Evolutionary conservation across 2,113 vertebrate genomes (phyloP).

Genomic region (Gadus chalcogrammus): DNA sequence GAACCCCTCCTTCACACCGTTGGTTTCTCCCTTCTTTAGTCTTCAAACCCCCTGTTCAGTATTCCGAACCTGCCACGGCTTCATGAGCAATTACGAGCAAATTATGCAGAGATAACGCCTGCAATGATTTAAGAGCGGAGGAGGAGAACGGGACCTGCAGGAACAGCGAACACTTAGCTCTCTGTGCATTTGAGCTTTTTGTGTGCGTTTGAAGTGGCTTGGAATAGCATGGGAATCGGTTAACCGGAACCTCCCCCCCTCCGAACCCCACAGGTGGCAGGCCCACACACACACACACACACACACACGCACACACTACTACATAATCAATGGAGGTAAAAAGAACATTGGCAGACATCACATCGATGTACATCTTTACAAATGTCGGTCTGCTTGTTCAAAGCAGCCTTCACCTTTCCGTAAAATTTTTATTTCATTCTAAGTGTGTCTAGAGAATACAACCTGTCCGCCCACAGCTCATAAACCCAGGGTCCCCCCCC

Average conservation of each 20-base stretch:
- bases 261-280: no score
- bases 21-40: slow-evolving; percentile 9
- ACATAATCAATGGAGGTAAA: no score
- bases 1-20: slow-evolving; percentile 3
- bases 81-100: slow-evolving; percentile 35
- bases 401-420: no score
- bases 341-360: no score
- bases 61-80: slow-evolving; percentile 28
- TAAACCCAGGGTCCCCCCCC: no score
- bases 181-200: slow-evolving; percentile 25
- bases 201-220: background rate
- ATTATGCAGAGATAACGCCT: slow-evolving; percentile 34
- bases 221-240: background rate
- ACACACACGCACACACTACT: no score
- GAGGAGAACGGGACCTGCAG: slow-evolving; percentile 16
- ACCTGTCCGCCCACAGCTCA: no score
- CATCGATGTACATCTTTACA: no score
- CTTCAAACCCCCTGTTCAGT: slow-evolving; percentile 30
- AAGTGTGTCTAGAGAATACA: no score
- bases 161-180: background rate
- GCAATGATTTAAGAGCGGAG: slow-evolving; percentile 17
- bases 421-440: no score
- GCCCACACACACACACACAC: no score
- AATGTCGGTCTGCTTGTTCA: no score
- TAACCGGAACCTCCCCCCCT: background rate